phyloP scores from a whole-genome alignment of 2,888 invertebrate species.

The Ichneumoninae sp. region DNA sequence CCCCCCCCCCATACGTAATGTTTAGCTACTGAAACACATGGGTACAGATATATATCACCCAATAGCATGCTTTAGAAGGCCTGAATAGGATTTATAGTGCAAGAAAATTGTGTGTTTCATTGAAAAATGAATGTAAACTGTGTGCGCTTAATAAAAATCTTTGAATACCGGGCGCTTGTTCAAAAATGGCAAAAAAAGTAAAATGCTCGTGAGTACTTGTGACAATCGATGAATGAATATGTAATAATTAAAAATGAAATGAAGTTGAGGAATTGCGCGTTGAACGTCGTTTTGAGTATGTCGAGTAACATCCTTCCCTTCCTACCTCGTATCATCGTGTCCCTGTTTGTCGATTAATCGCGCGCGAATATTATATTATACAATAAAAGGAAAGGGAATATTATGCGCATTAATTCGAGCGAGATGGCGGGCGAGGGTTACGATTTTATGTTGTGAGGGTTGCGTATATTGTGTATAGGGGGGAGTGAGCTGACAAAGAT shows the following conservation, averaged over 20 bases:
- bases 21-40: not conserved
- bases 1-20: not conserved
- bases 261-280: not conserved
- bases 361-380: conserved; percentile 47
- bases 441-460: conserved; percentile 28
- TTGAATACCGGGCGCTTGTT: conserved; percentile 46
- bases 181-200: conserved; percentile 13
- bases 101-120: conserved; percentile 13
- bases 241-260: conserved; percentile 18
- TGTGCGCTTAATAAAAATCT: conserved; percentile 34
- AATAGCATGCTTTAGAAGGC: not conserved
- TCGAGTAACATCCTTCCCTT: conserved; percentile 30
- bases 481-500: conserved; percentile 28
- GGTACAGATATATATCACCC: not conserved
- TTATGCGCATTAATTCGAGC: conserved; percentile 57
- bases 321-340: conserved; percentile 41
- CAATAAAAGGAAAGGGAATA: conserved; percentile 43
- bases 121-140: conserved; percentile 56
- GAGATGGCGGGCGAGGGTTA: conserved; percentile 44
- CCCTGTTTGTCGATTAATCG: conserved; percentile 53
- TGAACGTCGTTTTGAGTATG: conserved; percentile 4
- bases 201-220: conserved; percentile 35
- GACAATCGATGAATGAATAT: conserved; percentile 46
- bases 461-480: conserved; percentile 22
- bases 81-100: not conserved